Conservation (phyloP, 2,888 invertebrate species). For the Drosophila kokeensis region DNA sequence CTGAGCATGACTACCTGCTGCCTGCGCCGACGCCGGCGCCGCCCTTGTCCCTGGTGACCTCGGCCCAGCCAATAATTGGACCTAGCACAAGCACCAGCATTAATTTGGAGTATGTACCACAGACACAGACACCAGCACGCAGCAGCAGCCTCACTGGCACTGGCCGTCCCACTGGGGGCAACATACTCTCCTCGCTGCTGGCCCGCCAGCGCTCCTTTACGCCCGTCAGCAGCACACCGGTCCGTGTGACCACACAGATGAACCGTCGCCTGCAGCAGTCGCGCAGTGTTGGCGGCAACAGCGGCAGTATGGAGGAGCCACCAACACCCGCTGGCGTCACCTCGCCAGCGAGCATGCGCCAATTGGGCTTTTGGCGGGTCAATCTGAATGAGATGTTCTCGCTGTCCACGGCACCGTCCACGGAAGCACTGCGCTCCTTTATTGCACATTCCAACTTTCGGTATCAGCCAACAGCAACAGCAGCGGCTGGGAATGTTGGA, state of each 20-base stretch:
- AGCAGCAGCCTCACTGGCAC: constrained; percentile 38
- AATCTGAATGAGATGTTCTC: constrained; percentile 82
- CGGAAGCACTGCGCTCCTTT: constrained; percentile 80
- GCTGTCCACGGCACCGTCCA: constrained; percentile 78
- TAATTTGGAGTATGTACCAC: constrained; percentile 58
- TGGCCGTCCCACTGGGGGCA: constrained; percentile 42
- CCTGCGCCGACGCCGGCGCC: constrained; percentile 44
- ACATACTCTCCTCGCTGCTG: constrained; percentile 64
- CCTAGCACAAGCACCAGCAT: constrained; percentile 55
- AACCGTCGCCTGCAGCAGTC: constrained; percentile 62
- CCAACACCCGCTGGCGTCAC: constrained; percentile 2
- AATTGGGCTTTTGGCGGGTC: constrained; percentile 78
- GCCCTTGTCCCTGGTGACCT: constrained; percentile 47
- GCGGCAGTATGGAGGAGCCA: constrained; percentile 49
- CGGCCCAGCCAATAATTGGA: constrained; percentile 27
- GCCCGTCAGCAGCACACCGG: constrained; percentile 54
- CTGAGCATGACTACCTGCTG: constrained; percentile 68
- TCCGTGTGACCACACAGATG: constrained; percentile 52
- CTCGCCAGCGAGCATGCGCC: constrained; percentile 41
- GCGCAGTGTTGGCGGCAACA: constrained; percentile 48
- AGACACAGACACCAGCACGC: constrained; percentile 9
- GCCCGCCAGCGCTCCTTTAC: constrained; percentile 65
- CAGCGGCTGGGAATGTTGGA: constrained; percentile 31
- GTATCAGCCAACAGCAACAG: constrained; percentile 60
- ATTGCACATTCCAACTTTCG: constrained; percentile 78